Evolutionary conservation across 2,888 invertebrate genomes (phyloP).

Genomic region (Smittia sp.): DNA sequence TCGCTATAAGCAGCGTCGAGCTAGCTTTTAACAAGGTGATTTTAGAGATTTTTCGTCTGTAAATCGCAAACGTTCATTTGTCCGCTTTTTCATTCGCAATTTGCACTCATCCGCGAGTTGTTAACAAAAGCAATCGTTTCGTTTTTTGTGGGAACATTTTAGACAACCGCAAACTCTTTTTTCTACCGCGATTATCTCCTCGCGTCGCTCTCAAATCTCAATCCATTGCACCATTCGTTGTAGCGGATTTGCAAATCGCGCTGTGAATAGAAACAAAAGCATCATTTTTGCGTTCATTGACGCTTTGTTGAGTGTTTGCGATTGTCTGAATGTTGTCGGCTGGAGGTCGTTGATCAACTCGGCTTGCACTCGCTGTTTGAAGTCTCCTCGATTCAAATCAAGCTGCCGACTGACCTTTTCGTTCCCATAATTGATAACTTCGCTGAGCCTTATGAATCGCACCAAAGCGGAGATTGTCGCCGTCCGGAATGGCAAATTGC

Average conservation of each 20-base stretch:
- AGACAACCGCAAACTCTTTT: background rate
- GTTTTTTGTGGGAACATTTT: conserved; percentile 7
- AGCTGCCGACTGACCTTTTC: background rate
- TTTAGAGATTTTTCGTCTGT: background rate
- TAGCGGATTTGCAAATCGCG: conserved; percentile 1
- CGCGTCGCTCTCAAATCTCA: background rate
- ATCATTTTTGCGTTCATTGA: conserved; percentile 4
- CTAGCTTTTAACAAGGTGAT: conserved; percentile 4
- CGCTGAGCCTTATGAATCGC: conserved; percentile 1
- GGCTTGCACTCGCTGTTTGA: background rate
- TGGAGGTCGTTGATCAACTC: conserved; percentile 18
- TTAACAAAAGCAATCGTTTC: background rate
- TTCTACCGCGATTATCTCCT: conserved; percentile 9
- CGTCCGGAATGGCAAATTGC: background rate
- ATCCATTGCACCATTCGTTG: background rate
- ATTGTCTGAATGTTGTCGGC: background rate
- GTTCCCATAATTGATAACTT: conserved; percentile 6
- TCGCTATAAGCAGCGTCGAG: background rate
- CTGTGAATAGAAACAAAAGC: background rate
- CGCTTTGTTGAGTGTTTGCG: background rate
- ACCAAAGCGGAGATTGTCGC: background rate
- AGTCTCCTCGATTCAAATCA: background rate
- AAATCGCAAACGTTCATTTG: background rate
- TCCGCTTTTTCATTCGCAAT: background rate
- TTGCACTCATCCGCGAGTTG: background rate